Base-by-base conservation (phyloP, 2,113 vertebrate species). In the Esox niger region DNA sequence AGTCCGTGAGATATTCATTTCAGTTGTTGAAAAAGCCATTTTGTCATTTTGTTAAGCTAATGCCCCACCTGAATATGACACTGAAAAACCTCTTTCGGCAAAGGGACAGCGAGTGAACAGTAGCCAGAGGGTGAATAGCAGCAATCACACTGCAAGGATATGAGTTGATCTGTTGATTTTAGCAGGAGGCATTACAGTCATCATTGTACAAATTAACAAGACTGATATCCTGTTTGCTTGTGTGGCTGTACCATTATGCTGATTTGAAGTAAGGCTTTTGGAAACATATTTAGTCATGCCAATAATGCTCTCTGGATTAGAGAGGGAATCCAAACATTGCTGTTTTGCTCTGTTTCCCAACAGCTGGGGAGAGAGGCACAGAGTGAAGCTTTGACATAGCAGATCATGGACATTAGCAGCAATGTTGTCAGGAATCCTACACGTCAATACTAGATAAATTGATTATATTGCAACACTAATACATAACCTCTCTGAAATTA, bases 261-360 rank as follows among this genome's bases (percentile, higher is more conserved):
- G 74, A 79, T 85, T 80, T 77, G 67, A 73, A 6, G 13, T 54
- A 25, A 49, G 69, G 79, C 66, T 82, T 87, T 79, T 55, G 31
- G 26, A 78, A 63, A 77, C 73, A 70, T 6, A 64, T 76, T 86
- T 68, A 81, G 79, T 74, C 81, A 82, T 76, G 75, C 66, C 60
- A 79, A 79, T 80, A 80, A 80, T 49, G 61, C 70, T 70, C 64
- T 70, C 64, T 56, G 80, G 72, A 82, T 82, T 77, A 79, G 74
- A 15, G 62, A 79, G 66, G 60, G 31, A 77, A 76, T 75, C 68
- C 70, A 77, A 82, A 80, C 29, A 73, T 20, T 21, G 13, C 57
- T 59, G 17, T 23, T 31, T 7, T 17, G 29, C 57, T 74, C 70
- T 72, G 73, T 55, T 73, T 62, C 26, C 31, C 31, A 61, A 63